Evolutionary conservation across 2,888 invertebrate genomes (phyloP).

Genomic region (Girardia tigrina): DNA sequence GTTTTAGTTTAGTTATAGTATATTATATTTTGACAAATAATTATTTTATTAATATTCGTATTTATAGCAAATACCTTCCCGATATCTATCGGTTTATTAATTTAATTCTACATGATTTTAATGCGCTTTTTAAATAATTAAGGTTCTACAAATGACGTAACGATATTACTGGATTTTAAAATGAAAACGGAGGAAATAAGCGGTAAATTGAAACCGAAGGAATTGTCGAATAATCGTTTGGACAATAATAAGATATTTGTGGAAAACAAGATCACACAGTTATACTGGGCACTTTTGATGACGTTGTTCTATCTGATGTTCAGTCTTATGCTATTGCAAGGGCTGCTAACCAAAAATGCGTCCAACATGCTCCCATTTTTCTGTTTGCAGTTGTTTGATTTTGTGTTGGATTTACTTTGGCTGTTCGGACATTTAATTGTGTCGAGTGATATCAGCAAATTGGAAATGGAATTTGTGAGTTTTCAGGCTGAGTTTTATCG

Average conservation of each 20-base stretch:
- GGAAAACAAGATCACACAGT: not conserved
- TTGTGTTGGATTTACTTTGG: slow-evolving; percentile 6
- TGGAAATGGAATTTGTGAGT: slow-evolving; percentile 1
- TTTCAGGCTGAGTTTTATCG: no score
- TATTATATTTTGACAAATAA: no score
- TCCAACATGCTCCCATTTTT: slow-evolving; percentile 19
- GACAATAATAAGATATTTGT: not conserved
- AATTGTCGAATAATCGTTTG: not conserved
- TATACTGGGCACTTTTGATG: not conserved
- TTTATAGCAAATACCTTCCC: no score
- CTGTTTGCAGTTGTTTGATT: slow-evolving; percentile 4
- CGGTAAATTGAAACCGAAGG: not conserved
- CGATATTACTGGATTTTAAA: slow-evolving; percentile 2
- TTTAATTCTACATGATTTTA: no score
- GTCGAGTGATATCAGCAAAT: not conserved
- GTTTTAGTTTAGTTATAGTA: no score
- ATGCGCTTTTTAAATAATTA: no score
- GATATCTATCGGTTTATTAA: no score
- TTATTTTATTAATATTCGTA: no score
- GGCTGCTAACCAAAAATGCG: slow-evolving; percentile 4
- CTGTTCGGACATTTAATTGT: not conserved
- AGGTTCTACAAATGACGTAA: not conserved
- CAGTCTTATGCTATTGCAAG: slow-evolving; percentile 3
- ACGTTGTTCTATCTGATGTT: slow-evolving; percentile 1
- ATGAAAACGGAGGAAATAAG: not conserved